Evolutionary conservation across 2,113 vertebrate species (phyloP), one percentile per base, ranked within the genome.

Genomic region (Phyllopteryx taeniolatus): DNA sequence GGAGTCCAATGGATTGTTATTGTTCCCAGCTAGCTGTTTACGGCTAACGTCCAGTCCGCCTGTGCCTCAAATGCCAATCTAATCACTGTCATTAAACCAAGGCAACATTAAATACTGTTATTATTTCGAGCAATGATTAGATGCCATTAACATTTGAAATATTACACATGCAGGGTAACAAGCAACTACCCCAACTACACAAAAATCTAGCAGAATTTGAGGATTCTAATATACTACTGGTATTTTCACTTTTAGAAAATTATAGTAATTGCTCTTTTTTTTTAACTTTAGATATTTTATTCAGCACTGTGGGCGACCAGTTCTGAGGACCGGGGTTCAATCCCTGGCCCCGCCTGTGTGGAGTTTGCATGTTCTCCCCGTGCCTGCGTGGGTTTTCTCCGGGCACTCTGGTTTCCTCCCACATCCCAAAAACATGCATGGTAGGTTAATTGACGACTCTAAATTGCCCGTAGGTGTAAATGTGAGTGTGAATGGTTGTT

Each of bases 41-140:
- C 46, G 59, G 63, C 68, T 70, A 56, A 22, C 9, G 39, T 60
- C n/a, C 42, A 13, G 49, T 56, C 43, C 62, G 73, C 62, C 11
- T 44, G 17, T 13, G 0, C 44, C 20, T 56, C 19, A 75, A 79
- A 77, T 10, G 73, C 7, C 68, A 46, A 56, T 72, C 42, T 80
- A 77, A 89, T 89, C 64, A 87, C 75, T 57, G 76, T 79, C 68
- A 86, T 90, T 75, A 77, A 31, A 2, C 72, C 57, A 78, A 11
- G 27, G 43, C 61, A 63, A n/a, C 72, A 68, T 59, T 79, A 77
- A 91, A 22, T 35, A 74, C 84, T 56, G 74, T 83, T 67, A 85
- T 88, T 89, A 78, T 31, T 60, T 66, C 49, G 57, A 72, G 64
- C 27, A 57, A 75, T 81, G 12, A 82, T 71, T 67, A 62, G 76